Percentiles rank a stretch among this genome's conserved stretches.
Conservation (phyloP, 1,140 invertebrate species). For the Hormaphis cornu region DNA sequence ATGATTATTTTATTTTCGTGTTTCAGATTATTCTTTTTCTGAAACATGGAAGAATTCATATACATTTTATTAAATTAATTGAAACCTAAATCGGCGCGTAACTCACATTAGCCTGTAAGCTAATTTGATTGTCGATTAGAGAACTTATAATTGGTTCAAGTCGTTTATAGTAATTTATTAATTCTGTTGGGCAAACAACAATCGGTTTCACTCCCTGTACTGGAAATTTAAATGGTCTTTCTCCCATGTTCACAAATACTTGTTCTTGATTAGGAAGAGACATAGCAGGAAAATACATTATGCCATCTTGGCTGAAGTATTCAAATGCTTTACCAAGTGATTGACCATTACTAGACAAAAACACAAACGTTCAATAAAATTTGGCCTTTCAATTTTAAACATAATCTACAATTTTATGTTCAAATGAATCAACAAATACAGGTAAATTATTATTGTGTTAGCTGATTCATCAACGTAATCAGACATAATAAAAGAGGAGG, state of each 20-base stretch:
- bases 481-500: too few relatives aligned
- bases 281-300: neutral
- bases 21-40: neutral
- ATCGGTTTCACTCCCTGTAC: neutral
- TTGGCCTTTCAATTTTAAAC: neutral
- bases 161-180: neutral
- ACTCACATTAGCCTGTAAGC: neutral
- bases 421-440: too few relatives aligned
- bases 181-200: neutral
- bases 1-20: neutral
- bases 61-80: neutral
- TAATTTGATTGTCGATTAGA: neutral
- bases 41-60: neutral
- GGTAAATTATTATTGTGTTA: too few relatives aligned
- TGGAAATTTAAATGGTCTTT: slow-evolving; percentile 8
- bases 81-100: neutral
- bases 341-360: slow-evolving; percentile 10
- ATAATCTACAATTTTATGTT: too few relatives aligned
- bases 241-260: neutral
- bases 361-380: neutral
- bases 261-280: neutral
- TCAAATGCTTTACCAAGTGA: neutral
- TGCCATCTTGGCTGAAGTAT: neutral
- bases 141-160: neutral
- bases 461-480: too few relatives aligned